Evolutionary conservation across 2,113 vertebrate genomes (phyloP).

Genomic region (Elachura formosa): DNA sequence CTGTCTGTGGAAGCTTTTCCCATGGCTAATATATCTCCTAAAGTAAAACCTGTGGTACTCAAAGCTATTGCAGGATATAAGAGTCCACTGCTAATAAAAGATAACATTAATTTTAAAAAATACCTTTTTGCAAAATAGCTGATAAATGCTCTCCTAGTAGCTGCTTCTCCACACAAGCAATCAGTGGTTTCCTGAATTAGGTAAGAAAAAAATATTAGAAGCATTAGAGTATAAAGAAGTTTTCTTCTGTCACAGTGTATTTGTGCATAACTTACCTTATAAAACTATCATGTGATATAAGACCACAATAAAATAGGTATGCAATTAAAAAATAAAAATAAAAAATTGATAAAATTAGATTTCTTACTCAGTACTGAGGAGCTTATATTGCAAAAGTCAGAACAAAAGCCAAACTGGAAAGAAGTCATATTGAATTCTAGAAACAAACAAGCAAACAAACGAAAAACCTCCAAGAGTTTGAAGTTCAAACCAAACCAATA

Average conservation of each 20-base stretch:
- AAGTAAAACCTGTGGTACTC: neutral
- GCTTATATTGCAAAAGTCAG: neutral
- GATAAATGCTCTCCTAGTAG: conserved; percentile 78
- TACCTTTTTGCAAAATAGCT: conserved; percentile 83
- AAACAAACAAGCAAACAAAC: neutral
- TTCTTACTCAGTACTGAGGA: neutral
- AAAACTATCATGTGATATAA: neutral
- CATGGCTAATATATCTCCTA: neutral
- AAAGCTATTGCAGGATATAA: neutral
- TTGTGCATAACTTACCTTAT: neutral
- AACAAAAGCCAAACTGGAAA: neutral
- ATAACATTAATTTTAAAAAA: neutral
- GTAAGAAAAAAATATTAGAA: neutral
- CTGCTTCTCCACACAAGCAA: conserved; percentile 81
- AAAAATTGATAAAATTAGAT: neutral
- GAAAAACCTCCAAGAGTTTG: neutral
- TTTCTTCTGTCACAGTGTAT: neutral
- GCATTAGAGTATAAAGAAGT: neutral
- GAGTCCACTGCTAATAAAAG: neutral
- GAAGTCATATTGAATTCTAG: neutral
- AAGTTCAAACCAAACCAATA: neutral
- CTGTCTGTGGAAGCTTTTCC: neutral
- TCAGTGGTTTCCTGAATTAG: conserved; percentile 73
- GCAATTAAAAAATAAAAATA: neutral
- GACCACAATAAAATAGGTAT: neutral